Conservation (phyloP, 2,797 vertebrate species). For the Acanthurus lineatus region DNA sequence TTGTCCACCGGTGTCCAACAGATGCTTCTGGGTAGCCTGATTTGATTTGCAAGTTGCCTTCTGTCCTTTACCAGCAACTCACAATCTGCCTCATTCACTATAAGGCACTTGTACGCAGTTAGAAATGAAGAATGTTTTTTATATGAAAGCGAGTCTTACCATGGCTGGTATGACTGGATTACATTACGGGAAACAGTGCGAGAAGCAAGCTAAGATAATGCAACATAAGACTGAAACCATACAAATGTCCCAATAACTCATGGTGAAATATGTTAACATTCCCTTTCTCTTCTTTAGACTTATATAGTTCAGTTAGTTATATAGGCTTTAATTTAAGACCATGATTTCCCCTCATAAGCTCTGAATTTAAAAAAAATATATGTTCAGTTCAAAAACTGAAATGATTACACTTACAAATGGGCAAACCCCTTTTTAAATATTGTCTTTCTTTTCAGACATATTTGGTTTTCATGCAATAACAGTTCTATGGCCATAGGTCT, state of each 20-base stretch:
- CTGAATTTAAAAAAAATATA: background rate
- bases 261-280: constrained; percentile 21
- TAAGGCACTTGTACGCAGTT: constrained; percentile 79
- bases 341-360: background rate
- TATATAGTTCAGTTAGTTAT: constrained; percentile 1
- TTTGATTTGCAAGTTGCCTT: constrained; percentile 44
- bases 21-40: constrained; percentile 32
- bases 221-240: constrained; percentile 14
- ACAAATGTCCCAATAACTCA: constrained; percentile 2
- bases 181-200: constrained; percentile 13
- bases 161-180: constrained; percentile 15
- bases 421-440: constrained; percentile 18
- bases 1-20: constrained; percentile 39
- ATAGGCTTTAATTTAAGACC: background rate
- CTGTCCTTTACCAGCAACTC: constrained; percentile 40
- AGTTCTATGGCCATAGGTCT: constrained; percentile 25
- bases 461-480: constrained; percentile 58
- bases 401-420: constrained; percentile 15
- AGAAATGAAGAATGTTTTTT: constrained; percentile 29
- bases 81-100: constrained; percentile 59
- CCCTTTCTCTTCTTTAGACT: background rate
- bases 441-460: constrained; percentile 15
- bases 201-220: constrained; percentile 37
- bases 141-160: background rate
- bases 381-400: constrained; percentile 16